A percentile compares a stretch with the other conserved stretches of the same genome.
Evolutionary conservation across 2,888 invertebrate genomes (phyloP).

Genomic region (Erynnis tages): DNA sequence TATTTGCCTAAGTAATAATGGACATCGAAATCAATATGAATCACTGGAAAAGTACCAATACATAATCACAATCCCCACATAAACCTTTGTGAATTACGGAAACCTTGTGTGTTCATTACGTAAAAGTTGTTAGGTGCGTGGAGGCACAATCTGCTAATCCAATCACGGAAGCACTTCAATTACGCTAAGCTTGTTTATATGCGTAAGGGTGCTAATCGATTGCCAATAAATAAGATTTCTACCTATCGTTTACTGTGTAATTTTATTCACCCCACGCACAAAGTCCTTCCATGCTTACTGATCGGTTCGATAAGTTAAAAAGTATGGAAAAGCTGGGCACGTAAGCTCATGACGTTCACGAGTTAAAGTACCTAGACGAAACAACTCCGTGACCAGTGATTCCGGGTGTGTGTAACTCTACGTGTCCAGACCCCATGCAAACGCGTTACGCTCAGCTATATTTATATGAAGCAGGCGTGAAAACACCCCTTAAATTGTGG

Average conservation of each 20-base stretch:
- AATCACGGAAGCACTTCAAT: constrained; percentile 69
- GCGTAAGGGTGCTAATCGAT: constrained; percentile 66
- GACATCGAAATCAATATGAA: no score
- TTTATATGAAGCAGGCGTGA: constrained; percentile 67
- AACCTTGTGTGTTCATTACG: constrained; percentile 28
- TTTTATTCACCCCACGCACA: constrained; percentile 34
- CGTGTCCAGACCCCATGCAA: constrained; percentile 42
- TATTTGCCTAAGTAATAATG: no score
- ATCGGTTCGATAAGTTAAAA: constrained; percentile 4
- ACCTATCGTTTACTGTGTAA: constrained; percentile 51
- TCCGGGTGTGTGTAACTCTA: constrained; percentile 31
- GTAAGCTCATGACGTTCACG: background rate
- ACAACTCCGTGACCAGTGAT: constrained; percentile 9
- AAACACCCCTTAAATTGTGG: constrained; percentile 70
- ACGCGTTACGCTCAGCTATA: constrained; percentile 62
- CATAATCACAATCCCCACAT: background rate
- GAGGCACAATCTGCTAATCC: constrained; percentile 52
- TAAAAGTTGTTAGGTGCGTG: constrained; percentile 34
- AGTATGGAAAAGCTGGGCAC: background rate
- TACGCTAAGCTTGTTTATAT: constrained; percentile 60
- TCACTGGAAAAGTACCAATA: background rate
- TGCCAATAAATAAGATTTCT: constrained; percentile 62
- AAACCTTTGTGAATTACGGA: constrained; percentile 1
- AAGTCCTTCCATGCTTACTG: constrained; percentile 7
- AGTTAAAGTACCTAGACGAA: no score